Conservation (phyloP, 92 coral and sea anemone genomes). For the Nematostella vectensis region DNA sequence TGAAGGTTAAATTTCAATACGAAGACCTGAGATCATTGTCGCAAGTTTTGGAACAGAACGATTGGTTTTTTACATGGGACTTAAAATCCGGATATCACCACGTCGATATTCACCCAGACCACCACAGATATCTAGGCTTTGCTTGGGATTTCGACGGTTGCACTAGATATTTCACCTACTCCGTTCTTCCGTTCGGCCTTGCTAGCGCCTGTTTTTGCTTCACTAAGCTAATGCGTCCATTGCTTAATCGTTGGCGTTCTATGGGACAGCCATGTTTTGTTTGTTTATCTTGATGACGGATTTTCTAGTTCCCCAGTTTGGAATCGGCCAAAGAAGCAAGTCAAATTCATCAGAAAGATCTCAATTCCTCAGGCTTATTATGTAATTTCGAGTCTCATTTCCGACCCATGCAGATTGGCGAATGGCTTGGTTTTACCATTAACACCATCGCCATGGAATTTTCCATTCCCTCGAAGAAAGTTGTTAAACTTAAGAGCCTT, state of each 20-base stretch:
- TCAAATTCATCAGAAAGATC: conserved; percentile 49
- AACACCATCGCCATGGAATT: too few species aligned
- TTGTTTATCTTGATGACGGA: conserved; percentile 62
- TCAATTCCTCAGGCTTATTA: conserved; percentile 25
- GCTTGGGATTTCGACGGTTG: conserved; percentile 9
- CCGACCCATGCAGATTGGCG: conserved; percentile 50
- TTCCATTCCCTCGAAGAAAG: too few species aligned
- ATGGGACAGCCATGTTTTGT: conserved; percentile 39
- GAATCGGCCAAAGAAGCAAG: conserved; percentile 52
- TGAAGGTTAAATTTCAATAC: too few species aligned
- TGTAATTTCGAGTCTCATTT: conserved; percentile 49
- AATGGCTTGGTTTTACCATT: conserved; percentile 57
- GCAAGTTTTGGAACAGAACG: too few species aligned
- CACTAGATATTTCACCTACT: not conserved
- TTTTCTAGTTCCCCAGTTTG: conserved; percentile 37
- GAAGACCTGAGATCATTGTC: too few species aligned
- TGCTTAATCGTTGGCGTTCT: conserved; percentile 60
- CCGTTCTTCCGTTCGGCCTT: conserved; percentile 2
- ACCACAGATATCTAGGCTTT: conserved; percentile 41
- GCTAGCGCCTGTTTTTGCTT: conserved; percentile 1
- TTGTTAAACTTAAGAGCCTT: too few species aligned
- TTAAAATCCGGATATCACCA: too few species aligned
- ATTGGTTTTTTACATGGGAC: too few species aligned
- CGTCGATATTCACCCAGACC: too few species aligned
- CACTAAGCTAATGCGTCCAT: conserved; percentile 27